Conservation (phyloP, 2,888 invertebrate species). For the Lymantria monacha region DNA sequence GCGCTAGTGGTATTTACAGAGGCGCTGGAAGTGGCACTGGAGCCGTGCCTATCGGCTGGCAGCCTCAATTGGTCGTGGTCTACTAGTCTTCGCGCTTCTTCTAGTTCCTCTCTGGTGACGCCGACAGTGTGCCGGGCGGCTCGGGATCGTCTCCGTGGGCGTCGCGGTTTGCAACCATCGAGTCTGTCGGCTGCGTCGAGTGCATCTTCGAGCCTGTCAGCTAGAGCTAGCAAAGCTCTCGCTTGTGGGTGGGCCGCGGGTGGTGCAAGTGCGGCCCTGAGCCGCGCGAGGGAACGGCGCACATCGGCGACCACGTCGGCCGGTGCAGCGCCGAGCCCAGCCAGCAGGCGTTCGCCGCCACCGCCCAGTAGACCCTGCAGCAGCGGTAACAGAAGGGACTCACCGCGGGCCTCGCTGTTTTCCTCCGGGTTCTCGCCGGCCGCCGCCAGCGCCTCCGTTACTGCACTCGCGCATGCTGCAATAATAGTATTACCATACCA, state of each 20-base stretch:
- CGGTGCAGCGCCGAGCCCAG: slow-evolving; percentile 75
- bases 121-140: slow-evolving; percentile 91
- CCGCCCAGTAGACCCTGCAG: slow-evolving; percentile 85
- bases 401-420: slow-evolving; percentile 83
- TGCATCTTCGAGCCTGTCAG: slow-evolving; percentile 86
- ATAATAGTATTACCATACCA: not conserved
- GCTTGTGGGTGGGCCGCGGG: slow-evolving; percentile 77
- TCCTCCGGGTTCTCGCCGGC: slow-evolving; percentile 51
- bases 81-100: slow-evolving; percentile 88
- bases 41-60: slow-evolving; percentile 34
- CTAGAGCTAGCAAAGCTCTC: slow-evolving; percentile 85
- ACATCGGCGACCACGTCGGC: slow-evolving; percentile 88
- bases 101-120: slow-evolving; percentile 90
- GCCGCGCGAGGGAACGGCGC: slow-evolving; percentile 87
- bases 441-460: slow-evolving; percentile 70
- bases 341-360: slow-evolving; percentile 64
- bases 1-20: slow-evolving; percentile 28
- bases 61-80: slow-evolving; percentile 71
- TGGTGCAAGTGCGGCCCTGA: slow-evolving; percentile 87
- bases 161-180: slow-evolving; percentile 60
- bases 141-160: slow-evolving; percentile 82
- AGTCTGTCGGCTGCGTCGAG: slow-evolving; percentile 66
- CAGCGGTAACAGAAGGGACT: slow-evolving; percentile 87
- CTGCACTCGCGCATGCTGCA: slow-evolving; percentile 72
- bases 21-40: slow-evolving; percentile 51